phyloP scores from a whole-genome alignment of 1,140 invertebrate species.

The Ceratoteleas bidentatus region DNA sequence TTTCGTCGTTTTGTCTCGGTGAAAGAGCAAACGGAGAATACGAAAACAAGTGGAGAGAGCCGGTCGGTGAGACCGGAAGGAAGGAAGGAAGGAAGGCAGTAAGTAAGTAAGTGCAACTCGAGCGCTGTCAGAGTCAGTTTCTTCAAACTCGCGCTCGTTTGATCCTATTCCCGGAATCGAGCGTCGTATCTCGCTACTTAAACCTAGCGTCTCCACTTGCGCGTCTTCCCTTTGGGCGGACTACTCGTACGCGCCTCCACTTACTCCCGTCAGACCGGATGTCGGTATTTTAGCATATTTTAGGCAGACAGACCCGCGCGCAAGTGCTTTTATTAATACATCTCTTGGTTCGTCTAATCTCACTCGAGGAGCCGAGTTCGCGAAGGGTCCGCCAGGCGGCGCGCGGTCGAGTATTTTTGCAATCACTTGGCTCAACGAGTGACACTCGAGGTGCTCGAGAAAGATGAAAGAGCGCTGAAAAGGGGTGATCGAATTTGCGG shows the following conservation, averaged over 20 bases:
- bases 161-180: conserved; percentile 48
- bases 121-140: conserved; percentile 42
- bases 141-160: conserved; percentile 52
- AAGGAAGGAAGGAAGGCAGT: conserved; percentile 21
- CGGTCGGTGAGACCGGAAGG: neutral
- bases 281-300: conserved; percentile 45
- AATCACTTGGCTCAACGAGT: too few species aligned
- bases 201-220: conserved; percentile 27
- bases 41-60: neutral
- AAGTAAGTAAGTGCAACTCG: conserved; percentile 49
- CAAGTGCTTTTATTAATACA: conserved; percentile 42
- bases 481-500: too few species aligned
- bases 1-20: too few species aligned
- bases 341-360: conserved; percentile 12
- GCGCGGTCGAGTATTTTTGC: too few species aligned
- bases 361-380: neutral
- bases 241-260: conserved; percentile 30
- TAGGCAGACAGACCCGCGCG: conserved; percentile 18
- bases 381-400: neutral
- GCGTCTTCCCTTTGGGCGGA: conserved; percentile 26
- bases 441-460: too few species aligned
- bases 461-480: too few species aligned
- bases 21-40: neutral
- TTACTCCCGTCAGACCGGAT: conserved; percentile 6
- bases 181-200: conserved; percentile 55